phyloP scores from a whole-genome alignment of 1,140 invertebrate genomes.

The Drosophila triauraria region DNA sequence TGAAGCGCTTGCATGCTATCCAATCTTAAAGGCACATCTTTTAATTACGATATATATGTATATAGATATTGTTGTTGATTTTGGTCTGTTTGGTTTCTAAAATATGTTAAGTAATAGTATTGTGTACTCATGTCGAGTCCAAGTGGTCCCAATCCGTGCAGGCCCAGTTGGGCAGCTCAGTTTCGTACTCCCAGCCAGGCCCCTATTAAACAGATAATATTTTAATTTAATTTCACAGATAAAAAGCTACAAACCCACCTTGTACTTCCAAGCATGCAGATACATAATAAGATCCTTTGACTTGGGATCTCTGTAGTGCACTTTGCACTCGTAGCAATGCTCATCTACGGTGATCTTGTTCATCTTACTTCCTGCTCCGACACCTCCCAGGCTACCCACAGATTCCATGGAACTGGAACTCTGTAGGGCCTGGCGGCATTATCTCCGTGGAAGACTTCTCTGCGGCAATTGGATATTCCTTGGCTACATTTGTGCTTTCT shows the following conservation, averaged over 20 bases:
- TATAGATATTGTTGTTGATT: constrained; percentile 37
- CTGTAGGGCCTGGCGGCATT: constrained; percentile 8
- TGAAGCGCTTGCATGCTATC: constrained; percentile 41
- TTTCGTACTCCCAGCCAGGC: constrained; percentile 95
- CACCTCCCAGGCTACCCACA: neutral
- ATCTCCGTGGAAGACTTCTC: constrained; percentile 30
- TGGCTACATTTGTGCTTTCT: constrained; percentile 20
- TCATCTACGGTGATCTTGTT: constrained; percentile 92
- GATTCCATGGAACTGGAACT: constrained; percentile 15
- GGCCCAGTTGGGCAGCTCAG: constrained; percentile 95
- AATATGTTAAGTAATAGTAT: constrained; percentile 6
- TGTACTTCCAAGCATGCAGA: constrained; percentile 97
- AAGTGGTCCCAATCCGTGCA: constrained; percentile 90
- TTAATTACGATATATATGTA: constrained; percentile 49
- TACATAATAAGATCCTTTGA: constrained; percentile 97
- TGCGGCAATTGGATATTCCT: constrained; percentile 20
- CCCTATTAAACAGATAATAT: constrained; percentile 87
- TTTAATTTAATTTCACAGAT: no score
- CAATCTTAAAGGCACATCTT: constrained; percentile 61
- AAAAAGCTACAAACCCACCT: constrained; percentile 85
- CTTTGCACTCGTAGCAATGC: constrained; percentile 96
- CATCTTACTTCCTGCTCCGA: constrained; percentile 84
- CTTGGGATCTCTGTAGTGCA: constrained; percentile 95
- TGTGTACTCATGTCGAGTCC: constrained; percentile 47
- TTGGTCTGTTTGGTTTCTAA: constrained; percentile 51